Conservation (phyloP, 2,888 invertebrate genomes). For the Microplitis manilae region DNA sequence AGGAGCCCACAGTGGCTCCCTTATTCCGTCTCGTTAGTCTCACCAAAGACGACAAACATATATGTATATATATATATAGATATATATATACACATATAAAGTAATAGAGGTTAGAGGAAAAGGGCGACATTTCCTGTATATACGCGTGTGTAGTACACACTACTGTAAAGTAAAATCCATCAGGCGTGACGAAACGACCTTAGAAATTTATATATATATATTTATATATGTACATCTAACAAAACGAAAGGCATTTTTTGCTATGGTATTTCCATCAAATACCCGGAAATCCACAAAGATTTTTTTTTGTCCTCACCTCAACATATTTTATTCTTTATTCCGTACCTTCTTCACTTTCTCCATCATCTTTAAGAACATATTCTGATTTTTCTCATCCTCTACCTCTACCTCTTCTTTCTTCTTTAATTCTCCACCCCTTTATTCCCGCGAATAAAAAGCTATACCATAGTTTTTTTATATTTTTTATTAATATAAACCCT, state of each 20-base stretch:
- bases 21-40: constrained; percentile 55
- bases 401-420: too few relatives aligned
- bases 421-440: too few relatives aligned
- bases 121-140: constrained; percentile 47
- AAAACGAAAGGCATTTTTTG: constrained; percentile 54
- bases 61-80: not conserved
- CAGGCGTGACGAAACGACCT: constrained; percentile 51
- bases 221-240: not conserved
- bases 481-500: constrained; percentile 1
- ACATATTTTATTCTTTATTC: constrained; percentile 30
- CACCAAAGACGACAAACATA: constrained; percentile 41
- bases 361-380: not conserved
- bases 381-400: too few relatives aligned
- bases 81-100: not conserved
- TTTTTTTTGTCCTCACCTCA: constrained; percentile 42
- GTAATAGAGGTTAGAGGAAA: constrained; percentile 20
- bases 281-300: constrained; percentile 63
- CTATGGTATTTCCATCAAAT: constrained; percentile 64
- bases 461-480: constrained; percentile 30
- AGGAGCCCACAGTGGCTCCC: constrained; percentile 51
- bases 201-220: constrained; percentile 5
- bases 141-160: constrained; percentile 6
- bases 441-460: too few relatives aligned
- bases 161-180: constrained; percentile 42
- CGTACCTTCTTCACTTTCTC: constrained; percentile 16